Conservation (phyloP, 1,140 invertebrate genomes). For the Apis dorsata region DNA sequence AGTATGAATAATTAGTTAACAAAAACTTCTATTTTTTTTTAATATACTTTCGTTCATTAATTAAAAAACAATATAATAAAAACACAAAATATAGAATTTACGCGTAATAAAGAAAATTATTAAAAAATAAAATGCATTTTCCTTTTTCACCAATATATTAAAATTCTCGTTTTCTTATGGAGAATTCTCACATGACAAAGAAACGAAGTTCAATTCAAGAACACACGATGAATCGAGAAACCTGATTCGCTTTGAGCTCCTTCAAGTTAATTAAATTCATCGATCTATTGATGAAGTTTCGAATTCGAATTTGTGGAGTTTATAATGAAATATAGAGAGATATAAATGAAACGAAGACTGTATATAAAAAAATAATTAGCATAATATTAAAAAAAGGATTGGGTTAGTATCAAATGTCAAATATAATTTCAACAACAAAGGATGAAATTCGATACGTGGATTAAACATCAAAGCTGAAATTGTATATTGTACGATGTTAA, state of each 20-base stretch:
- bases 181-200: not conserved
- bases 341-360: not conserved
- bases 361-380: not conserved
- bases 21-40: not conserved
- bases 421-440: too few species aligned
- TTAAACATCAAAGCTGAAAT: not conserved
- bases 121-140: not conserved
- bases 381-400: too few species aligned
- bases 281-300: conserved; percentile 8
- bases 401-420: too few species aligned
- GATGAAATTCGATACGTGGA: too few species aligned
- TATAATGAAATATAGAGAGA: not conserved
- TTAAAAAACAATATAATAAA: too few species aligned
- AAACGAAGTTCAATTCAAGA: conserved; percentile 27
- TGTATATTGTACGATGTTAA: too few species aligned
- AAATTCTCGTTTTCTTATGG: not conserved
- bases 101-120: not conserved
- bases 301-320: conserved; percentile 11
- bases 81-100: not conserved
- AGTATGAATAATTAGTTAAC: not conserved
- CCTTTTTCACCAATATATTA: not conserved
- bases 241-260: not conserved
- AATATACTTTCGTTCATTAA: too few species aligned
- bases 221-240: not conserved
- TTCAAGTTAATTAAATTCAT: conserved; percentile 15